Evolutionary conservation across 2,113 vertebrate species (phyloP), one percentile per base, ranked within the genome.

Genomic region (Perca flavescens): DNA sequence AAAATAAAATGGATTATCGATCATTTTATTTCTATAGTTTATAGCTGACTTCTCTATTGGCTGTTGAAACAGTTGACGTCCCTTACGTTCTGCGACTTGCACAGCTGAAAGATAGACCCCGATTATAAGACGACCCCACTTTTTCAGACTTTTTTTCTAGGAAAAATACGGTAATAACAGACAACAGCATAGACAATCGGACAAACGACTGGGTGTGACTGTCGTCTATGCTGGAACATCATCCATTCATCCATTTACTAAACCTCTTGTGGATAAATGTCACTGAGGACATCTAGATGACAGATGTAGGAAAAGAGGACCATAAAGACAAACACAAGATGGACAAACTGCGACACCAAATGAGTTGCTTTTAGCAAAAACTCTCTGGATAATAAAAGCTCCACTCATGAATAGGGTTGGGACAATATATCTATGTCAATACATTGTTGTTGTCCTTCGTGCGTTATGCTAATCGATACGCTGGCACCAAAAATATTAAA

Each of bases 171-270:
- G 34, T 9, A 47, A 40, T 43, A 21, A 63, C 5, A 79, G 66
- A 63, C 71, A 71, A 63, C 71, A 71, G 36, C 25, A 76, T 21
- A 46, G 56, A 28, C 31, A 58, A 64, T 68, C 64, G 70, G 69
- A 22, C 34, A 70, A 64, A 68, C 54, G 34, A 58, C 74, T 53
- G 34, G 5, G 31, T 74, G 64, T 78, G 74, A 58, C 36, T 28
- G 61, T 62, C n/a, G n/a, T 61, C 21, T 62, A 1, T 28, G 19
- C 14, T n/a, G 12, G 36, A 72, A 61, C 28, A 49, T 46, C 43
- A 64, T 79, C 36, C 56, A 11, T 69, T 10, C 46, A 22, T 74
- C 17, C 28, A 31, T 54, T 54, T 74, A 36, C 70, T 56, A 47
- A 75, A 66, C 25, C 3, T 62, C 25, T 66, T 43, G 16, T 21